Evolutionary conservation across 2,113 vertebrate genomes (phyloP), one percentile per base, ranked within the genome.

Genomic region (Plestiodon gilberti): DNA sequence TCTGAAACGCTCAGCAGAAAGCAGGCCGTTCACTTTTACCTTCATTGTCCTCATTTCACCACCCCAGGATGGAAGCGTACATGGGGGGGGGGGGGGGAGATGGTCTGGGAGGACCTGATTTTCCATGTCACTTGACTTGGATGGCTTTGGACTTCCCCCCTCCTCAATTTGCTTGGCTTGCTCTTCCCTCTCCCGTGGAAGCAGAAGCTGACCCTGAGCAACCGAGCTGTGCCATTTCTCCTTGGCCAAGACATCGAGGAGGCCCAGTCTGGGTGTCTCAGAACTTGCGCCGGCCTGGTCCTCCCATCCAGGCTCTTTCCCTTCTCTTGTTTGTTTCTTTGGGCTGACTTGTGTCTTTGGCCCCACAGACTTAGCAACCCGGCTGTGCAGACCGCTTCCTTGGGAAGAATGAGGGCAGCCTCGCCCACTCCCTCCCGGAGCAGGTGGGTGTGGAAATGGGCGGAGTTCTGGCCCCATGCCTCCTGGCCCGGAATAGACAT

Each of bases 161-260:
- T 90, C 85, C 76, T 62, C 43, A 48, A 14, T 8, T 48, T 0
- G 11, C 91, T 90, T 94, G 94, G 92, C 94, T 93, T 79, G 57
- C 89, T 83, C 81, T 38, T 62, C 65, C 91, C 48, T 91, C 94
- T 93, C 89, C 83, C 94, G 94, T 90, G 89, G 91, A 78, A 82
- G 57, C 82, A 91, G 88, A 92, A 92, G 93, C 95, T 65, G 90
- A 94, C 93, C 90, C 94, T 1, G 1, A 85, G 90, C 94, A 94
- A 91, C 94, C 94, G 94, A 95, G 93, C 92, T 93, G 87, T 92
- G 93, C 92, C 83, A 2, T 95, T 90, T 92, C 90, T 84, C 85
- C 94, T 96, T 96, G 96, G 96, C 96, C 0, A 78, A 92, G 86
- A 90, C 92, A 91, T 69, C 0, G 65, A 91, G 94, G 95, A 95